Conservation (phyloP, 2,888 invertebrate species). For the Epinotia ramella region DNA sequence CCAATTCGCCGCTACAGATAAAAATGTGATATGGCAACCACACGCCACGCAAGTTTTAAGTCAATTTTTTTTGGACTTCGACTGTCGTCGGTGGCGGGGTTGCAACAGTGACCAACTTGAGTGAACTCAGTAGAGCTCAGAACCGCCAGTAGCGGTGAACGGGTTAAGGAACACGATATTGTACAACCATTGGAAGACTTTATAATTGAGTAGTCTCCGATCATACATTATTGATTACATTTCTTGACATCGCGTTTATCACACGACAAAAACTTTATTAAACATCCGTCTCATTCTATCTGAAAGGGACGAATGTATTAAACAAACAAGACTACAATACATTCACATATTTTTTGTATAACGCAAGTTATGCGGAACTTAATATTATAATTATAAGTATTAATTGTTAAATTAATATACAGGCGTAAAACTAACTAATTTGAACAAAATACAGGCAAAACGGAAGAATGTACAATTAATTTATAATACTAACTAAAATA, state of each 20-base stretch:
- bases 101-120: no score
- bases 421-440: slow-evolving; percentile 24
- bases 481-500: slow-evolving; percentile 12
- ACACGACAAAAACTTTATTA: background rate
- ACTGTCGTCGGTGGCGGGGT: no score
- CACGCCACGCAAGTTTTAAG: no score
- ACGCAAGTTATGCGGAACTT: background rate
- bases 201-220: no score
- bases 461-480: slow-evolving; percentile 25
- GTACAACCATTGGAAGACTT: no score
- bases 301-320: background rate
- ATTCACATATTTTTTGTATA: background rate
- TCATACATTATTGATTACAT: background rate
- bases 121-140: no score
- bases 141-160: no score
- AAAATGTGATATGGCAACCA: no score
- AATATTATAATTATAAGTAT: background rate
- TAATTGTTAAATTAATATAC: slow-evolving; percentile 2
- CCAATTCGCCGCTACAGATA: no score
- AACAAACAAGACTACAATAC: background rate
- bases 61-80: no score
- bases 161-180: no score
- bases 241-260: background rate
- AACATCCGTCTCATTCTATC: background rate
- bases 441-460: slow-evolving; percentile 43